These are phyloP conservation scores for Crotalus tigris DNA, from an alignment of 2,113 vertebrate species.

Conservation along the genomic window DNA sequence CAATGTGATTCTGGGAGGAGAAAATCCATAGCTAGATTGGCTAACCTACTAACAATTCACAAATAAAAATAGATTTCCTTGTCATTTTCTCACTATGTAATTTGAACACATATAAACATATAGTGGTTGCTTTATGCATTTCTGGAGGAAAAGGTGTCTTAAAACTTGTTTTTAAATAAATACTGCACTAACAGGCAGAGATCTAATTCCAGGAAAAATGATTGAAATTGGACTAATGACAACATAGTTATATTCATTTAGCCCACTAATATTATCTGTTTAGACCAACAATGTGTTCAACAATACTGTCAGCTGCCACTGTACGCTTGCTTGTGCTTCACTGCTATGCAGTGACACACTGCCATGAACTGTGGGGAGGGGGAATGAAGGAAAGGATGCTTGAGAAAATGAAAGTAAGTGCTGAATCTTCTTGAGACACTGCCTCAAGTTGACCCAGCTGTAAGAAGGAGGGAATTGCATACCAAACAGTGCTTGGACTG, in stretches of 20 bases:
- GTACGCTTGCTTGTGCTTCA: background rate
- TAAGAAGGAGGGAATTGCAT: background rate
- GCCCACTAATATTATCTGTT: background rate
- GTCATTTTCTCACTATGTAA: background rate
- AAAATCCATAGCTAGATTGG: background rate
- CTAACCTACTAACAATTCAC: background rate
- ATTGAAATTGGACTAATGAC: background rate
- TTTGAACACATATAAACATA: background rate
- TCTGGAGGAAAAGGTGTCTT: background rate
- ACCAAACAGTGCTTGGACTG: background rate
- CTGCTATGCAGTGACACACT: background rate
- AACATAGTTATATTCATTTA: too few relatives aligned
- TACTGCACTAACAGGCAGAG: background rate
- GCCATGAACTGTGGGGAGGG: background rate
- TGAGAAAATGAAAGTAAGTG: background rate
- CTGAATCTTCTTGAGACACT: background rate
- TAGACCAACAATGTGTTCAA: background rate
- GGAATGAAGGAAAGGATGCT: background rate
- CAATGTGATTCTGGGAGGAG: background rate
- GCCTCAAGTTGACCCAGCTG: background rate
- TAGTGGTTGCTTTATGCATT: background rate
- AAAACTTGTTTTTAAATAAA: background rate
- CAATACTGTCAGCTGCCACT: background rate
- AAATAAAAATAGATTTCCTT: background rate
- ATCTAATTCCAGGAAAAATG: background rate